These are phyloP conservation scores for Holothuria scabra DNA, from an alignment of 53 echinoderm and acorn worm genomes.

Conservation along the genomic window DNA sequence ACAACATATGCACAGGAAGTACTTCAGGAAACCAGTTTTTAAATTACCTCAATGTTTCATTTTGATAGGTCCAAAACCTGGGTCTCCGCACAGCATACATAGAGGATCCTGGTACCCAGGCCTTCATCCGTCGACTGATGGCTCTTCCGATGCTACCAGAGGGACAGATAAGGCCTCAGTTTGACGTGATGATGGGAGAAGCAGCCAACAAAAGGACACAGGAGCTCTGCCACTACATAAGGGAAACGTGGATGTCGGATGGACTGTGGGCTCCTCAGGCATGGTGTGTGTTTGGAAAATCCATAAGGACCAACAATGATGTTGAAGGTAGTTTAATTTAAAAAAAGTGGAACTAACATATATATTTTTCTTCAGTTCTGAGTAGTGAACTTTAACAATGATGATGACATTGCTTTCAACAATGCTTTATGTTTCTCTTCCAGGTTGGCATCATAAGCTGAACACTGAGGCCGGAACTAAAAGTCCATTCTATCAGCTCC, in stretches of 20 bases:
- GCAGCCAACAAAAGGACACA: neutral
- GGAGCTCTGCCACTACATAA: neutral
- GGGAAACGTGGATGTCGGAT: neutral
- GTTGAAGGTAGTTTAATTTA: slow-evolving; percentile 3
- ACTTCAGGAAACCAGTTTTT: too few relatives aligned
- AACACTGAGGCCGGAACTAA: slow-evolving; percentile 22
- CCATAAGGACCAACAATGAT: slow-evolving; percentile 25
- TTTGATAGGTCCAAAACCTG: neutral
- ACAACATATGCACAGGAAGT: too few relatives aligned
- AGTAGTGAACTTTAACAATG: too few relatives aligned
- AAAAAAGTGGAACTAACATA: too few relatives aligned
- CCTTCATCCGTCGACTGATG: neutral
- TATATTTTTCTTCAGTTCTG: too few relatives aligned
- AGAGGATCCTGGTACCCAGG: slow-evolving; percentile 3
- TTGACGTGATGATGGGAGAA: slow-evolving; percentile 5
- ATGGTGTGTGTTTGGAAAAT: slow-evolving; percentile 15
- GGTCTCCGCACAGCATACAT: neutral
- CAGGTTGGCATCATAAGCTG: slow-evolving; percentile 33
- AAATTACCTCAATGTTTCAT: too few relatives aligned
- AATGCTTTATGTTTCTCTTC: neutral
- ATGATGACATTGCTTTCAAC: neutral
- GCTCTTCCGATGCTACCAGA: neutral
- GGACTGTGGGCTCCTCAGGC: slow-evolving; percentile 19
- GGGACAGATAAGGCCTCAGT: slow-evolving; percentile 20
- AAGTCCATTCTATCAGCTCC: neutral